Conservation (phyloP, 1,140 invertebrate species). For the Tetramorium alpestre region DNA sequence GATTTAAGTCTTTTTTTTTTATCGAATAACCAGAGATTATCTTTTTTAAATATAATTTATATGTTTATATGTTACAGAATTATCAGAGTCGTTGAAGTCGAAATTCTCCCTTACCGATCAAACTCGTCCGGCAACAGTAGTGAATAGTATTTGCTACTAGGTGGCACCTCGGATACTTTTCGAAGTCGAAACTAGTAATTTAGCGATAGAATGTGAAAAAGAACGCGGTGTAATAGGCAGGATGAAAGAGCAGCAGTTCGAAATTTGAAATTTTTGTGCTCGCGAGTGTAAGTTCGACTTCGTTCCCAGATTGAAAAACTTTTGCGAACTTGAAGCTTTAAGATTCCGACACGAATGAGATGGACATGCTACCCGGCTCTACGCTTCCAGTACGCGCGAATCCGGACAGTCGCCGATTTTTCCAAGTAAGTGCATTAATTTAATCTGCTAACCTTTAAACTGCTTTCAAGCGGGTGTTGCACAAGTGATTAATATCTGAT, state of each 20-base stretch:
- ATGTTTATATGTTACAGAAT: no score
- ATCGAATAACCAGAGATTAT: no score
- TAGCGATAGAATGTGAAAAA: no score
- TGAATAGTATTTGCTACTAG: not conserved
- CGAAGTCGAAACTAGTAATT: no score
- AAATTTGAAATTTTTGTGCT: not conserved
- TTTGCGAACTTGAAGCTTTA: not conserved
- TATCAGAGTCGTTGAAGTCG: no score
- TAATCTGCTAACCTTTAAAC: not conserved
- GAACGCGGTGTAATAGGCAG: no score
- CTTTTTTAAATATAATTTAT: no score
- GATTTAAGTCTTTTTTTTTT: no score
- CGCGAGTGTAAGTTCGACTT: not conserved
- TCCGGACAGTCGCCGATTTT: not conserved
- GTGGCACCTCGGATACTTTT: not conserved
- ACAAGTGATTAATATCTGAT: not conserved
- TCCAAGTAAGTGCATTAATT: not conserved
- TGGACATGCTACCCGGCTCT: not conserved
- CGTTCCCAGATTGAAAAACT: not conserved
- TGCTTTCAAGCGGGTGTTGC: not conserved
- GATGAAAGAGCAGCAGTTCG: no score
- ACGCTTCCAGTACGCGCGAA: not conserved
- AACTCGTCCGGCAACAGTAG: not conserved
- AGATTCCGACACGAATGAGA: not conserved
- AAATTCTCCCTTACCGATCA: no score